Base-by-base conservation (phyloP, 2,113 vertebrate species). In the Triplophysa dalaica region DNA sequence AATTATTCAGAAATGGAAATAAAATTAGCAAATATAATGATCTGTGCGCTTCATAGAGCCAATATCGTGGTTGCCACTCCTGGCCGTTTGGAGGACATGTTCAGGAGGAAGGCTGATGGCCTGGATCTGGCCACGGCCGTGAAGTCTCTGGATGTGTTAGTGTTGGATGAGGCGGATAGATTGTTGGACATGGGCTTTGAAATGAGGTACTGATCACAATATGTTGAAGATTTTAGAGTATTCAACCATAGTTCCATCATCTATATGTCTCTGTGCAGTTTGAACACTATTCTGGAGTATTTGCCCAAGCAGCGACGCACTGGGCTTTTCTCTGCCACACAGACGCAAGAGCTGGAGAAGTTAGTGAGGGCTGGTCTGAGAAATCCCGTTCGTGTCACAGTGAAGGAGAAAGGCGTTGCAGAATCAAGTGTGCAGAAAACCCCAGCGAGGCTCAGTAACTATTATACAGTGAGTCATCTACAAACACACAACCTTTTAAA, bases 181-280 rank as follows among this genome's bases (percentile, higher is more conserved):
- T 93, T 99, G 10, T 90, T 99, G 1, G 98, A 98, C 69, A 95
- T 99, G 97, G 98, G 98, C 19, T 99, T 99, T 12, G 96, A 97
- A 88, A 93, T 94, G 21, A 99, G 98, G 98, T 99, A 24, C 21
- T 6, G 4, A 62, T 52, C 14, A 7, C 33, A 38, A 5, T 7
- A 7, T 45, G 43, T 2, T 45, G 0, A 7, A 56, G 69, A 26
- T 52, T 14, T 52, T 52, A 17, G 13, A 1, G 8, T 26, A 48
- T 54, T 29, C 16, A 81, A 13, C 1, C 16, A 12, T 45, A 11
- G 43, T 45, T 45, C 11, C 43, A 11, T 29, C 13, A 8, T 66
- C n/a, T 62, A 11, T 16, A 22, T 73, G 26, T 52, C 13, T 16
- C 22, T 8, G 0, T 56, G 80, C 89, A 99, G 98, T 79, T 88